These are phyloP conservation scores for Lepus americanus DNA, from an alignment of 2,113 vertebrate genomes.

Conservation along the genomic window DNA sequence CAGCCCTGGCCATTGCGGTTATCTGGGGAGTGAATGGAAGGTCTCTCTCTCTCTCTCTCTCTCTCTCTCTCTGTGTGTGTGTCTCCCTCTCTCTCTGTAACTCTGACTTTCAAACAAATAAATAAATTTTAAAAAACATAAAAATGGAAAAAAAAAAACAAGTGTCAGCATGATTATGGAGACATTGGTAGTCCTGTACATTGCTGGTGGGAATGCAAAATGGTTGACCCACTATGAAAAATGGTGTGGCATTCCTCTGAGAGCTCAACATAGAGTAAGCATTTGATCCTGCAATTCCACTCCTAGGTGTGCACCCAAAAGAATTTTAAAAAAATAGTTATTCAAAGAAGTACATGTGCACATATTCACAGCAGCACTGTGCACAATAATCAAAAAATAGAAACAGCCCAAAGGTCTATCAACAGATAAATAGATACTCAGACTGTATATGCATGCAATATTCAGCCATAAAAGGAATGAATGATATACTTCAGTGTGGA, in stretches of 20 bases:
- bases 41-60: no score
- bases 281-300: neutral
- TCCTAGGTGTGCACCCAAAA: conserved; percentile 3
- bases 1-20: no score
- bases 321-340: neutral
- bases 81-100: no score
- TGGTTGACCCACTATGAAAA: neutral
- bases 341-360: neutral
- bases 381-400: neutral
- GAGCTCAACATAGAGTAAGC: conserved; percentile 1
- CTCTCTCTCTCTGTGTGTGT: no score
- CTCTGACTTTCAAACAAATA: no score
- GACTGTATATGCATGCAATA: neutral
- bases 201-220: neutral
- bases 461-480: neutral
- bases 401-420: conserved; percentile 5
- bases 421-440: conserved; percentile 18
- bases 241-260: conserved; percentile 2
- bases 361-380: neutral
- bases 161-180: neutral
- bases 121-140: conserved; percentile 31
- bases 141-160: conserved; percentile 36
- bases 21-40: no score
- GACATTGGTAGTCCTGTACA: neutral
- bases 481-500: neutral